A percentile compares a stretch with the other conserved stretches of the same genome.
Evolutionary conservation across 2,888 invertebrate genomes (phyloP).

Genomic region (Sinelater perroti): DNA sequence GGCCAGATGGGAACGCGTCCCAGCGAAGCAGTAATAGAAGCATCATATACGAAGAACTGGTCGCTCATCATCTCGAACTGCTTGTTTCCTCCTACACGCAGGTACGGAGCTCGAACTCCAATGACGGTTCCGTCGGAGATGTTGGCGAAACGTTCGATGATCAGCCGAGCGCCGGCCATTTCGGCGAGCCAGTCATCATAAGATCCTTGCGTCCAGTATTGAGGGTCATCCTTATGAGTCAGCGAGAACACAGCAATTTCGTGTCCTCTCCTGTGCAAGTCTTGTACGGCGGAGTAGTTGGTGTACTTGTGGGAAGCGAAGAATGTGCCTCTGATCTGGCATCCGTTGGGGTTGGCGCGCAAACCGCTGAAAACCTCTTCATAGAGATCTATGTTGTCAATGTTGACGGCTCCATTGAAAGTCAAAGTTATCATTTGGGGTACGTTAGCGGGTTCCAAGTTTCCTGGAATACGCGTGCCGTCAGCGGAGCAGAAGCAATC

Average conservation of each 20-base stretch:
- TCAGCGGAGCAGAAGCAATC: constrained; percentile 95
- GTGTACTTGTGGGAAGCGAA: constrained; percentile 93
- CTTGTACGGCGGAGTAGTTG: constrained; percentile 90
- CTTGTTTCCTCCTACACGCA: constrained; percentile 91
- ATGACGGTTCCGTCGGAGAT: constrained; percentile 92
- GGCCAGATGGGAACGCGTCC: constrained; percentile 95
- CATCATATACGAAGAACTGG: constrained; percentile 93
- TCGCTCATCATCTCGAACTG: constrained; percentile 98
- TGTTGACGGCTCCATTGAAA: constrained; percentile 92
- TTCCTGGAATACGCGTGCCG: constrained; percentile 88
- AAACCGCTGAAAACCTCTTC: constrained; percentile 89
- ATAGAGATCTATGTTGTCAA: constrained; percentile 92
- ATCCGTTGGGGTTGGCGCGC: constrained; percentile 87
- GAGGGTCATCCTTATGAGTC: constrained; percentile 91
- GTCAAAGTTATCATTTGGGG: constrained; percentile 94
- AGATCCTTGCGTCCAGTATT: constrained; percentile 86
- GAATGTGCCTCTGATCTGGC: constrained; percentile 88
- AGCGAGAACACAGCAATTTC: constrained; percentile 92
- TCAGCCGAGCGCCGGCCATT: constrained; percentile 90
- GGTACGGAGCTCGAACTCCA: constrained; percentile 86
- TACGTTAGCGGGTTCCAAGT: constrained; percentile 82
- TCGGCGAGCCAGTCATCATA: constrained; percentile 95
- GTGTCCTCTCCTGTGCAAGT: constrained; percentile 87
- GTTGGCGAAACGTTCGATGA: constrained; percentile 88
- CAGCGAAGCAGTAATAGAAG: constrained; percentile 90